Percentiles rank a stretch among this genome's conserved stretches.
phyloP scores from a whole-genome alignment of 1,140 invertebrate species.

The Zaprionus taronus region DNA sequence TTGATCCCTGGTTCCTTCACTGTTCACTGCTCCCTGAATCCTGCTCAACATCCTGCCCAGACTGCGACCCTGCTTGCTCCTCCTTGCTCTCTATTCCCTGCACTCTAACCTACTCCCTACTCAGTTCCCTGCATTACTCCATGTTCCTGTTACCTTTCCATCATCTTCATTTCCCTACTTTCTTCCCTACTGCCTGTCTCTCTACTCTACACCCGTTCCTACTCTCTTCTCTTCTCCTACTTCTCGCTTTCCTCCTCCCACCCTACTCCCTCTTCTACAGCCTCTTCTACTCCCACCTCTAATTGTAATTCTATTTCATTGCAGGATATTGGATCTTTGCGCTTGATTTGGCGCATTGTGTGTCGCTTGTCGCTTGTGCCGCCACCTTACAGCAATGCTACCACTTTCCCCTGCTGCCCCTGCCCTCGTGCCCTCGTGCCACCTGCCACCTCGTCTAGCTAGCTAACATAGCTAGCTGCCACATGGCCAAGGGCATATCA shows the following conservation, averaged over 20 bases:
- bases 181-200: background rate
- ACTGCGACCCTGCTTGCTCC: too few species aligned
- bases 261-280: background rate
- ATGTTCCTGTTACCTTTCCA: background rate
- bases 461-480: background rate
- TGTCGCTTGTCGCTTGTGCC: background rate
- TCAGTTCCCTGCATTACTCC: background rate
- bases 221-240: background rate
- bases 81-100: background rate
- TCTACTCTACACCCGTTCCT: fast-evolving
- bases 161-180: background rate
- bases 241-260: background rate
- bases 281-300: background rate
- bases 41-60: too few species aligned
- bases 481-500: conserved; percentile 50
- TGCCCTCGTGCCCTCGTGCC: background rate
- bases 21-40: too few species aligned
- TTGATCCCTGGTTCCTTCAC: too few species aligned
- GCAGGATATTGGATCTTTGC: conserved; percentile 78
- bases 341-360: conserved; percentile 79
- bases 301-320: conserved; percentile 78
- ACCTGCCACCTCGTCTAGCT: background rate
- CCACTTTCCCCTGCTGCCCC: background rate
- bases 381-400: background rate
- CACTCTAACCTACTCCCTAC: background rate